Evolutionary conservation across 2,888 invertebrate species (phyloP).

Genomic region (Agrilus biguttatus): DNA sequence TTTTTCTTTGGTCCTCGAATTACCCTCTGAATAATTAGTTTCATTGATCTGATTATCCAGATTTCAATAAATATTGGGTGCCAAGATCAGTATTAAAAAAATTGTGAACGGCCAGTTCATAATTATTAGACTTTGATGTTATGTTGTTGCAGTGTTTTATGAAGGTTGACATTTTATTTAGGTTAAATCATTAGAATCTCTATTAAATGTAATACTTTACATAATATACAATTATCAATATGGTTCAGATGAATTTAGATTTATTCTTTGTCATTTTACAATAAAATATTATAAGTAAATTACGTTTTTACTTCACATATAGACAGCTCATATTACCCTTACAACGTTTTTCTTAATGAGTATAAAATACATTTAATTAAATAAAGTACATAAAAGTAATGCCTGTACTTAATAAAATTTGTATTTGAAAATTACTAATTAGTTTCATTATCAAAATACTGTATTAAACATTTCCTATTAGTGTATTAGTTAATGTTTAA

Average conservation of each 20-base stretch:
- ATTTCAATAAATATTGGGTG: constrained; percentile 21
- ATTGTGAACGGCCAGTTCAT: constrained; percentile 27
- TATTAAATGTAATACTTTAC: constrained; percentile 31
- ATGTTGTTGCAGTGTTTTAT: constrained; percentile 9
- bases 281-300: constrained; percentile 33
- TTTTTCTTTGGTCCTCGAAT: constrained; percentile 1
- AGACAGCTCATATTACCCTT: too few species aligned
- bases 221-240: constrained; percentile 31
- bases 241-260: constrained; percentile 43
- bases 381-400: too few species aligned
- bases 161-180: constrained; percentile 14
- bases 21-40: too few species aligned
- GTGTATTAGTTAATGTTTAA: too few species aligned
- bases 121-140: constrained; percentile 15
- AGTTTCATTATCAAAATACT: too few species aligned
- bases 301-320: too few species aligned
- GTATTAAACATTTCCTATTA: too few species aligned
- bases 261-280: constrained; percentile 60
- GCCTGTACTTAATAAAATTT: too few species aligned
- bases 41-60: not conserved
- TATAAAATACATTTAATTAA: too few species aligned
- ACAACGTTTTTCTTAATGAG: too few species aligned
- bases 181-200: constrained; percentile 21
- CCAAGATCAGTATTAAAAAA: constrained; percentile 30
- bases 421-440: too few species aligned